Conservation (phyloP, 2,888 invertebrate species). For the Euclidia mi region DNA sequence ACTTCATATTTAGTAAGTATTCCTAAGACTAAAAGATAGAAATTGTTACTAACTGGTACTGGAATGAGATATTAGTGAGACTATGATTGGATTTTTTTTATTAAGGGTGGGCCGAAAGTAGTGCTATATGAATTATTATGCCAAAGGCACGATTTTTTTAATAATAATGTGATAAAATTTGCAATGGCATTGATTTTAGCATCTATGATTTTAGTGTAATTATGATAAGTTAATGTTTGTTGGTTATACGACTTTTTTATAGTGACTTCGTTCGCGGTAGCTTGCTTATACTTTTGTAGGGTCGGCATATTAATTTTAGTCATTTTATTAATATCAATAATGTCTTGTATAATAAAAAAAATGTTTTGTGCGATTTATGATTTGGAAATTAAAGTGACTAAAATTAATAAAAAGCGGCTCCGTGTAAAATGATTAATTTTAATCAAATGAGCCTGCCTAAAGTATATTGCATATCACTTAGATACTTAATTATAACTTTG, state of each 20-base stretch:
- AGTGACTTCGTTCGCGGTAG: slow-evolving; percentile 49
- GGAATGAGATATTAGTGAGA: slow-evolving; percentile 77
- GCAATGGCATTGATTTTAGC: slow-evolving; percentile 58
- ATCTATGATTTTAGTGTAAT: slow-evolving; percentile 51
- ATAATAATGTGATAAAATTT: slow-evolving; percentile 76
- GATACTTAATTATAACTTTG: slow-evolving; percentile 71
- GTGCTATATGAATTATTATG: slow-evolving; percentile 62
- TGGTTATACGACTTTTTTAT: slow-evolving; percentile 21
- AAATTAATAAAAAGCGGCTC: slow-evolving; percentile 35
- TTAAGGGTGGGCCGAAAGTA: slow-evolving; percentile 65
- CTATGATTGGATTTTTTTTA: slow-evolving; percentile 64
- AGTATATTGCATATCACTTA: slow-evolving; percentile 89
- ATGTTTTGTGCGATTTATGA: slow-evolving; percentile 10
- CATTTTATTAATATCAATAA: slow-evolving; percentile 28
- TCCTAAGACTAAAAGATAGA: slow-evolving; percentile 76
- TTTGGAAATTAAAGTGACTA: slow-evolving; percentile 32
- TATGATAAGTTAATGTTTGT: slow-evolving; percentile 39
- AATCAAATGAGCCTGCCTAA: slow-evolving; percentile 81
- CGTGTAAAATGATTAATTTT: slow-evolving; percentile 26
- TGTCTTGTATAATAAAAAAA: slow-evolving; percentile 30
- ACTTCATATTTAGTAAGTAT: slow-evolving; percentile 88
- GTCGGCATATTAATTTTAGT: slow-evolving; percentile 40
- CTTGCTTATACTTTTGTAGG: slow-evolving; percentile 56
- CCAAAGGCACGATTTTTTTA: slow-evolving; percentile 81
- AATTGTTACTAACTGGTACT: slow-evolving; percentile 70